Conservation (phyloP, 2,797 vertebrate genomes). For the Sebastes wilsoni region DNA sequence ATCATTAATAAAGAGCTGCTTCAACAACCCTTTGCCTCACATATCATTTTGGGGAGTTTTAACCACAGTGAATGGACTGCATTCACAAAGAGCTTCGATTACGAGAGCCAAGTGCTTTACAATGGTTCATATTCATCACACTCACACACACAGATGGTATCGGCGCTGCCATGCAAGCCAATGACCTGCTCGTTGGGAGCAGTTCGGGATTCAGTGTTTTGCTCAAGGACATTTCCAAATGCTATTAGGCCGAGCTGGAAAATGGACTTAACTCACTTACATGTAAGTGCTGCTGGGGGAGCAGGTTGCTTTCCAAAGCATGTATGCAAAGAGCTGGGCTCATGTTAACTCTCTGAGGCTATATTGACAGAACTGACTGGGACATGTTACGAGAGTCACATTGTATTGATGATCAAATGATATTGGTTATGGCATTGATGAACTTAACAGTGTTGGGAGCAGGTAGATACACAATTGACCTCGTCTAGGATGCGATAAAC, state of each 20-base stretch:
- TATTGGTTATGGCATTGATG: neutral
- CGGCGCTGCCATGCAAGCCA: neutral
- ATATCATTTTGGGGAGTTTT: neutral
- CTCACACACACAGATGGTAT: neutral
- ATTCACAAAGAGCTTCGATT: constrained; percentile 1
- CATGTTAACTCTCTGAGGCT: neutral
- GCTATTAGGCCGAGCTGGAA: neutral
- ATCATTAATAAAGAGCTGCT: neutral
- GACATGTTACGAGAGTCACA: neutral
- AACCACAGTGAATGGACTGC: neutral
- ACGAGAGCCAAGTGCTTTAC: constrained; percentile 5
- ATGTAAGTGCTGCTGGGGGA: neutral
- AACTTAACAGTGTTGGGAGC: too few species aligned
- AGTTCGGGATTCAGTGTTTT: constrained; percentile 17
- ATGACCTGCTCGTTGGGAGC: constrained; percentile 16
- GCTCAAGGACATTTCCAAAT: constrained; percentile 10
- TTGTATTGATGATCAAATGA: neutral
- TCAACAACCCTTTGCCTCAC: neutral
- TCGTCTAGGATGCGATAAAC: too few species aligned
- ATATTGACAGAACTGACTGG: neutral
- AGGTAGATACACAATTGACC: neutral
- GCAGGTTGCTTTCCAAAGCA: neutral
- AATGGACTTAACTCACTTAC: neutral
- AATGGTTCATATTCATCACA: constrained; percentile 31
- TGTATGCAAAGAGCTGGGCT: neutral